Evolutionary conservation across 2,888 invertebrate genomes (phyloP).

Genomic region (Penaeus monodon): DNA sequence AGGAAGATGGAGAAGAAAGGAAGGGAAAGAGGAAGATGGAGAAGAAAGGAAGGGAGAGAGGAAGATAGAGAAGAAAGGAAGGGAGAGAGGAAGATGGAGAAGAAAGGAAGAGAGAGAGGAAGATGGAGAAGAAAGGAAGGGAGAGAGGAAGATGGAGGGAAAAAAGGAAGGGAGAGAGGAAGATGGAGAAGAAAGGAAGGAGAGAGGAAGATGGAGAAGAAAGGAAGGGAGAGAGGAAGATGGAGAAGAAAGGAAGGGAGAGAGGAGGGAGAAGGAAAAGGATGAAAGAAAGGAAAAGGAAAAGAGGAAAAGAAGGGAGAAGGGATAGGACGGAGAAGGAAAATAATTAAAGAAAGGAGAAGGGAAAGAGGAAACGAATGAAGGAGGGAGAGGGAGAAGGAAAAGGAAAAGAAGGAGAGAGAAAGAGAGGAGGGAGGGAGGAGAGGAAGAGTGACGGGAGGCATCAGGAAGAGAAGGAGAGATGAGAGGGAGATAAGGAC

Average conservation of each 20-base stretch:
- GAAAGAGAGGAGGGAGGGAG: background rate
- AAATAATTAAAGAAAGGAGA: background rate
- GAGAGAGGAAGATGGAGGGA: too few species aligned
- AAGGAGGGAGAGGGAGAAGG: background rate
- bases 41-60: too few species aligned
- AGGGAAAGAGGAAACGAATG: background rate
- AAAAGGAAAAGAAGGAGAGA: background rate
- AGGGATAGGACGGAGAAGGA: background rate
- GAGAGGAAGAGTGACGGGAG: too few species aligned
- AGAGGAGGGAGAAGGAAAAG: background rate
- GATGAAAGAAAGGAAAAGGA: background rate
- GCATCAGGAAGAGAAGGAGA: too few species aligned
- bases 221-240: background rate
- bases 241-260: background rate
- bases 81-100: too few species aligned
- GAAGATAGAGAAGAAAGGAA: too few species aligned
- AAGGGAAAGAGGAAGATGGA: too few species aligned
- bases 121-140: too few species aligned
- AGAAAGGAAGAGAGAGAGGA: too few species aligned
- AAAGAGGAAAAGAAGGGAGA: background rate
- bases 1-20: background rate
- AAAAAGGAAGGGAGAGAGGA: too few species aligned
- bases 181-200: too few species aligned
- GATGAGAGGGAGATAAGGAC: too few species aligned
- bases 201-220: background rate